Percentiles rank a stretch among this genome's conserved stretches.
These are phyloP conservation scores for Ectobius pallidus DNA, from an alignment of 2,888 invertebrate species.

Conservation along the genomic window DNA sequence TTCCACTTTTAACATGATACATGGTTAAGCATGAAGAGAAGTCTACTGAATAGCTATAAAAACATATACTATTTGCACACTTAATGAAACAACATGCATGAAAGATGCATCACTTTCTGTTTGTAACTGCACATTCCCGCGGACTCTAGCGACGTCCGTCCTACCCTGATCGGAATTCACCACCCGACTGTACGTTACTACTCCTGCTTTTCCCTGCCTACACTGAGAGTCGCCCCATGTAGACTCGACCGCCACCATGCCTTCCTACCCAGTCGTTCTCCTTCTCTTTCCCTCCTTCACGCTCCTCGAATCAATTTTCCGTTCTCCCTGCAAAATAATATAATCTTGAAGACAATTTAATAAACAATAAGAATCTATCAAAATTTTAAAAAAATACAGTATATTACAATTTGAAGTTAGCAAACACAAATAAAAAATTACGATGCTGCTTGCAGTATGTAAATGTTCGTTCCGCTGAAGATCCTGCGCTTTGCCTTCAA, in stretches of 20 bases:
- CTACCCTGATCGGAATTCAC: not conserved
- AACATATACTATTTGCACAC: not conserved
- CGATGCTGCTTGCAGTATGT: too few relatives aligned
- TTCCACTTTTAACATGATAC: not conserved
- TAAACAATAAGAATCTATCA: too few relatives aligned
- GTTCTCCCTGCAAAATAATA: not conserved
- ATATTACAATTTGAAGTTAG: too few relatives aligned
- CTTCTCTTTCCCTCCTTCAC: not conserved
- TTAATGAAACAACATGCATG: not conserved
- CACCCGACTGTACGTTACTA: too few relatives aligned
- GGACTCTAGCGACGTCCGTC: not conserved
- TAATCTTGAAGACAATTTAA: too few relatives aligned
- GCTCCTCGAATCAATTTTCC: not conserved
- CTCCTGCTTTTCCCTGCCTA: not conserved
- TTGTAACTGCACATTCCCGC: not conserved
- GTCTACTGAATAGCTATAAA: not conserved
- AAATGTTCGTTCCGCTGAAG: too few relatives aligned
- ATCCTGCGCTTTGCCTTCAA: too few relatives aligned
- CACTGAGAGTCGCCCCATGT: not conserved
- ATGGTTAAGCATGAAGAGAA: not conserved
- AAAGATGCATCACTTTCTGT: not conserved
- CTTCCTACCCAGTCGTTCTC: not conserved
- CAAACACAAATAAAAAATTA: too few relatives aligned
- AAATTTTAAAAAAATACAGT: too few relatives aligned
- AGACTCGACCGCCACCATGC: slow-evolving; percentile 9